phyloP scores from a whole-genome alignment of 1,140 invertebrate genomes.

The Tigriopus japonicus region DNA sequence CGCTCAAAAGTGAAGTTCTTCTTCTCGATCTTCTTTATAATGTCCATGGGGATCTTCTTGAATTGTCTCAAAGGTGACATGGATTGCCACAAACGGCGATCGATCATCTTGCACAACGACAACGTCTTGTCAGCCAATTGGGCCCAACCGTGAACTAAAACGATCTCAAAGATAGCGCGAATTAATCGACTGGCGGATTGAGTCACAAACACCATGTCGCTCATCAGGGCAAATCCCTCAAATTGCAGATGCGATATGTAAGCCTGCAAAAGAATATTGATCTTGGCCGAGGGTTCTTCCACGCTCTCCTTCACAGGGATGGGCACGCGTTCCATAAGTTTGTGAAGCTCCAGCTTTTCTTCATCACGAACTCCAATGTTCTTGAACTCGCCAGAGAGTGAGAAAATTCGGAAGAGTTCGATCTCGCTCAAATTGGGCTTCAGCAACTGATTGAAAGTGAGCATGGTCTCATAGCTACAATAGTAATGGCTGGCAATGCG shows the following conservation, averaged over 20 bases:
- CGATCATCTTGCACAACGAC: conserved; percentile 95
- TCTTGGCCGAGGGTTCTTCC: conserved; percentile 94
- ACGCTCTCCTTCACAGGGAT: conserved; percentile 98
- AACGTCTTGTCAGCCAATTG: conserved; percentile 89
- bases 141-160: conserved; percentile 76
- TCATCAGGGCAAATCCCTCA: conserved; percentile 94
- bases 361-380: conserved; percentile 89
- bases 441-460: conserved; percentile 85
- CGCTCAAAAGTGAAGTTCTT: conserved; percentile 83
- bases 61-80: conserved; percentile 98
- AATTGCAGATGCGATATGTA: conserved; percentile 97
- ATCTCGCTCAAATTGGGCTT: conserved; percentile 95
- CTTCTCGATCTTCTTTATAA: conserved; percentile 95
- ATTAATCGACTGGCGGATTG: conserved; percentile 89
- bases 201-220: conserved; percentile 98
- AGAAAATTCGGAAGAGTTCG: conserved; percentile 96
- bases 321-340: conserved; percentile 89
- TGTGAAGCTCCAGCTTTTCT: conserved; percentile 91
- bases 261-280: conserved; percentile 83
- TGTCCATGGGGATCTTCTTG: conserved; percentile 91
- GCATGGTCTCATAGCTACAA: conserved; percentile 89
- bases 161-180: conserved; percentile 94
- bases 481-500: conserved; percentile 97
- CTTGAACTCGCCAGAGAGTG: conserved; percentile 75
- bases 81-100: conserved; percentile 96